These are phyloP conservation scores for Nestor notabilis DNA, from an alignment of 2,113 vertebrate genomes.

Conservation along the genomic window DNA sequence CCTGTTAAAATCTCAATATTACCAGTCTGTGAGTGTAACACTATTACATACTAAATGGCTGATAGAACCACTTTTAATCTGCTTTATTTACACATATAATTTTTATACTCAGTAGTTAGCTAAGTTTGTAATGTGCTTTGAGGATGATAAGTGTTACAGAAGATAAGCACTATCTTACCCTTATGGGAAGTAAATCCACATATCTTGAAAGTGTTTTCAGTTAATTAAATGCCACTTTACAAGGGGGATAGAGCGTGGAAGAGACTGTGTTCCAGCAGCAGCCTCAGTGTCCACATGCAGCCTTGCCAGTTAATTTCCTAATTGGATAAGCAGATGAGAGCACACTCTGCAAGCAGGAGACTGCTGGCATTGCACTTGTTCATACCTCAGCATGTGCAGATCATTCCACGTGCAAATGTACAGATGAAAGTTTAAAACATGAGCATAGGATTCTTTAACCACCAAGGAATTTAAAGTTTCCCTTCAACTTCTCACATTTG, in stretches of 20 bases:
- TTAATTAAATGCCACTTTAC: conserved; percentile 47
- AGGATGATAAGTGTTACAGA: background rate
- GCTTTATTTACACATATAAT: conserved; percentile 43
- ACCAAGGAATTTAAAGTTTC: background rate
- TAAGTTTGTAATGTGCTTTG: conserved; percentile 11
- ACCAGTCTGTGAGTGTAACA: background rate
- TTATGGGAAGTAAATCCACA: conserved; percentile 23
- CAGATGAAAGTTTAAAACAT: background rate
- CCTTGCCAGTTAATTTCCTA: conserved; percentile 6
- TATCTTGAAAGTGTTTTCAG: conserved; percentile 35
- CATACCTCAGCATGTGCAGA: background rate
- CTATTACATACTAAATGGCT: background rate
- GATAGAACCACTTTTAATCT: background rate
- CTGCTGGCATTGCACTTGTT: background rate
- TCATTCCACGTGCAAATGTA: background rate
- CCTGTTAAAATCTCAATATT: background rate
- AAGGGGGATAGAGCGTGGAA: background rate
- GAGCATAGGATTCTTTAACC: background rate
- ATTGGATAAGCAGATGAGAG: conserved; percentile 14
- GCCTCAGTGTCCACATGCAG: background rate
- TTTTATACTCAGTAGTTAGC: conserved; percentile 10
- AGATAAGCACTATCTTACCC: conserved; percentile 45
- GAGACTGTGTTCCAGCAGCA: background rate
- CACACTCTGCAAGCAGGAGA: background rate
- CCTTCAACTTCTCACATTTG: background rate